Base-by-base conservation (phyloP, 2,888 invertebrate species). In the Branchellion lobata region DNA sequence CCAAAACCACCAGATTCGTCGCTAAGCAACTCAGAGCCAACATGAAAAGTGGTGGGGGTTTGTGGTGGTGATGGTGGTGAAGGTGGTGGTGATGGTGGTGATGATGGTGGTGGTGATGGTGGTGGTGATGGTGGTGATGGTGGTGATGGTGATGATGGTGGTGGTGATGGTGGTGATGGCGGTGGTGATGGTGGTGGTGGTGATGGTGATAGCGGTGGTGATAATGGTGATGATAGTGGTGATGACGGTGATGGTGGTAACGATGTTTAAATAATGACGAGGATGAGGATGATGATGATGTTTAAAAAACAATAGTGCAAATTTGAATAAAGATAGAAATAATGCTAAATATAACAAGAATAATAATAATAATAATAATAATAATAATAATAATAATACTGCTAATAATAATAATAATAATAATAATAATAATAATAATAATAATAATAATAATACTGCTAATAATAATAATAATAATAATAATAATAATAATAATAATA, bases 11-110 rank as follows among this genome's bases (percentile, higher is more conserved):
- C 40, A 34, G 72, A 29, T 72, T 72, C 72, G 33, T 72, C 29
- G 72, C 72, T 40, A 72, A 36, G 24, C 72, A 72, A 47, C 47
- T 72, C 21, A 47, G 33, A 40, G 47, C 36, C 40, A 40, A 36
- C 21, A 14, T 14, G 5, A 36, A n/a, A n/a, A 69, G 34, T 8
- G 18, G 31, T 69, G 18, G n/a, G n/a, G n/a, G n/a, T n/a, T n/a
- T n/a, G 31, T 69, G 34, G 31, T 33, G 69, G 69, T 69, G 72
- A 73, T 73, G 40, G 40, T 36, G 73, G 36, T 34, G 73, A n/a
- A 21, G 34, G 36, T 34, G 40, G 1, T 73, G 40, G 5, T 36
- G 0, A 24, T 34, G 47, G 3, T 24, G 73, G 21, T 73, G 47
- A 36, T 40, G 40, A 73, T 73, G 73, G 24, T 34, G 47, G 24